Conservation (phyloP, 2,113 vertebrate genomes). For the Heterochromis multidens region DNA sequence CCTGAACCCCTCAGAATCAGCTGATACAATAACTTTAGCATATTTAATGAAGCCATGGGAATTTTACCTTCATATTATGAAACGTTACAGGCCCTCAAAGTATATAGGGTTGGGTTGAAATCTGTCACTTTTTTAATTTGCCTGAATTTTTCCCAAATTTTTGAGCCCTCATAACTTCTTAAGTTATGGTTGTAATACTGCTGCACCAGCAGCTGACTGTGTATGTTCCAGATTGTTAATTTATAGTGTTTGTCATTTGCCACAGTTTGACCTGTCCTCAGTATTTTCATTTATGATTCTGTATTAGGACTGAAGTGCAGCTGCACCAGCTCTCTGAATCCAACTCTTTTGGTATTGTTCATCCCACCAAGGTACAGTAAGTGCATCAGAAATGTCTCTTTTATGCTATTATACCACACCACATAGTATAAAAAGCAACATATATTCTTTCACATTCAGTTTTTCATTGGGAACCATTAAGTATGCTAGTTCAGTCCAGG, state of each 20-base stretch:
- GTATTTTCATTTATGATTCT: neutral
- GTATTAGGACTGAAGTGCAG: conserved; percentile 83
- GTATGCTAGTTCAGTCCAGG: neutral
- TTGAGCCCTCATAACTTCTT: neutral
- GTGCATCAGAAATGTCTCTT: neutral
- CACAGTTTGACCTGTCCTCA: neutral
- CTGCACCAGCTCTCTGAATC: conserved; percentile 83
- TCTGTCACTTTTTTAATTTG: neutral
- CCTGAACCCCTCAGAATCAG: neutral
- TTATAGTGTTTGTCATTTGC: neutral
- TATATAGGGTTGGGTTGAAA: neutral
- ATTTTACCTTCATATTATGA: neutral
- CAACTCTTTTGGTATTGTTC: conserved; percentile 84
- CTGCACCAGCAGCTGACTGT: neutral
- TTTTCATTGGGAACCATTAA: neutral
- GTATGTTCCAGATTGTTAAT: neutral
- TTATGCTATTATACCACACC: neutral
- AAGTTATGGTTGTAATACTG: neutral
- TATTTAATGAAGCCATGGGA: neutral
- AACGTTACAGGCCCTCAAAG: neutral
- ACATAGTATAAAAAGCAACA: neutral
- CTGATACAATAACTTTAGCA: neutral
- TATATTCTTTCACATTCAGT: too few species aligned
- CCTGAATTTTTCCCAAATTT: neutral
- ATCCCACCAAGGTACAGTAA: conserved; percentile 79